These are phyloP conservation scores for Brenthis hecate DNA, from an alignment of 2,888 invertebrate species.

Conservation along the genomic window DNA sequence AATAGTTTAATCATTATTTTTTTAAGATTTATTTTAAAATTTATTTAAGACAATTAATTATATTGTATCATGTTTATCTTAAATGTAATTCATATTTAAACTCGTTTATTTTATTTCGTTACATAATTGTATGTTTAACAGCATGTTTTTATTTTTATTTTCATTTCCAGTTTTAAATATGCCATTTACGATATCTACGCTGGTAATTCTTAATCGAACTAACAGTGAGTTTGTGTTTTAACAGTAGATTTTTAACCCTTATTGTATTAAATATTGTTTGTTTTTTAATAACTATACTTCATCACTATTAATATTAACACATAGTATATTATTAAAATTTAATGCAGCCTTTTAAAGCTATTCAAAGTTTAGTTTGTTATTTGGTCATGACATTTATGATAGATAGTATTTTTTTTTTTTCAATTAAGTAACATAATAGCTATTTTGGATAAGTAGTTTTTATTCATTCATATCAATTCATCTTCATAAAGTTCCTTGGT, in stretches of 20 bases:
- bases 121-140: neutral
- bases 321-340: too few species aligned
- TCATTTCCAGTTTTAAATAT: constrained; percentile 25
- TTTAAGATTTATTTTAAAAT: too few species aligned
- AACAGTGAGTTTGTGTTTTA: constrained; percentile 30
- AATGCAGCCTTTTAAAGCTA: too few species aligned
- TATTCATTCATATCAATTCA: too few species aligned
- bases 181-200: constrained; percentile 32
- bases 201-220: constrained; percentile 33
- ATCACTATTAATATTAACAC: neutral
- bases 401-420: too few species aligned
- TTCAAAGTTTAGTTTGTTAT: too few species aligned
- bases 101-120: neutral
- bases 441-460: too few species aligned
- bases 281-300: neutral
- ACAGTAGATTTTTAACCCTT: constrained; percentile 38
- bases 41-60: too few species aligned
- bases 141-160: constrained; percentile 1
- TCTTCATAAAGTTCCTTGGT: too few species aligned
- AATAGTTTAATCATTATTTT: too few species aligned
- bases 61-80: neutral
- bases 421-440: too few species aligned
- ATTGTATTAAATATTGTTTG: neutral
- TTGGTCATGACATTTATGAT: too few species aligned
- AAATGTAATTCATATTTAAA: neutral